phyloP scores from a whole-genome alignment of 2,888 invertebrate species.

The Diachrysia chrysitis region DNA sequence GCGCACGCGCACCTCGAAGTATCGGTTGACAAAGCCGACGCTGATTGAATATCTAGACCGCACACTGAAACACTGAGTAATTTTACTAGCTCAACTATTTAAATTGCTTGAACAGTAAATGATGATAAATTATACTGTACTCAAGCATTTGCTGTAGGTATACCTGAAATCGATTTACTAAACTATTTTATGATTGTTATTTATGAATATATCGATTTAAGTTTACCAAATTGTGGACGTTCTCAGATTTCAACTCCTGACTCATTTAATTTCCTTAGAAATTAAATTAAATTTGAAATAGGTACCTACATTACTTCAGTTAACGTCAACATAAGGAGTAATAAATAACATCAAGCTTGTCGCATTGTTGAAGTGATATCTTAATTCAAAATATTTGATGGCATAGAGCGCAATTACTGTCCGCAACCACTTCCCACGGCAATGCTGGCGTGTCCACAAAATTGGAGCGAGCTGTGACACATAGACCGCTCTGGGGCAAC shows the following conservation, averaged over 20 bases:
- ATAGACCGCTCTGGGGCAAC: constrained; percentile 73
- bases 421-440: constrained; percentile 81
- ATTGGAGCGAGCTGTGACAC: constrained; percentile 82
- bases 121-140: constrained; percentile 53
- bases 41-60: constrained; percentile 69
- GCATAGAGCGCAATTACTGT: constrained; percentile 67
- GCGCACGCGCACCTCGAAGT: constrained; percentile 76
- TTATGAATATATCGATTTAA: constrained; percentile 40
- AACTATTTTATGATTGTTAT: constrained; percentile 45
- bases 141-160: constrained; percentile 37
- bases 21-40: constrained; percentile 74
- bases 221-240: constrained; percentile 32
- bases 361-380: constrained; percentile 58
- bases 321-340: constrained; percentile 37
- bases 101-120: constrained; percentile 53
- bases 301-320: constrained; percentile 43
- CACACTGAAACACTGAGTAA: constrained; percentile 57
- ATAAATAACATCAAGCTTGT: constrained; percentile 56
- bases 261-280: constrained; percentile 40
- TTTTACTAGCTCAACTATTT: constrained; percentile 51
- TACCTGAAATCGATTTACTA: constrained; percentile 50
- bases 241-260: constrained; percentile 41
- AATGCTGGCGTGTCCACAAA: constrained; percentile 72
- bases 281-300: constrained; percentile 37
- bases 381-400: constrained; percentile 60